Conservation (phyloP, 2,113 vertebrate genomes). For the Oreocharis arfaki region DNA sequence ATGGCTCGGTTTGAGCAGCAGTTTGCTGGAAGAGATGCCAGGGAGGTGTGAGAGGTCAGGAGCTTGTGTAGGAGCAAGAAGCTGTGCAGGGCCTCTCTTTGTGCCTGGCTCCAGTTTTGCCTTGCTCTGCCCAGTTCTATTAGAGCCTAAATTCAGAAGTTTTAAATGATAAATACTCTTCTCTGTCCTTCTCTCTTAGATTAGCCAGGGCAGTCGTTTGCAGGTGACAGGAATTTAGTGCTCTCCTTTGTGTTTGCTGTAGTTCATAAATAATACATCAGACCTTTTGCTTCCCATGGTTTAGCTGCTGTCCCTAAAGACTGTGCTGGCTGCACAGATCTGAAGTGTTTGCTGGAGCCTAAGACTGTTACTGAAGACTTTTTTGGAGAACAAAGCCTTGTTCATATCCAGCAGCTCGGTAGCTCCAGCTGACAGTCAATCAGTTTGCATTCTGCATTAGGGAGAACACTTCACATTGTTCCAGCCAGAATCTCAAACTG, state of each 20-base stretch:
- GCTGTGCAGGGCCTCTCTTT: neutral
- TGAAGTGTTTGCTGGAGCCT: neutral
- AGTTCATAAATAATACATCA: neutral
- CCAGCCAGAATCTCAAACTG: neutral
- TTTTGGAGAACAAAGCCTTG: neutral
- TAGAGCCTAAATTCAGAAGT: neutral
- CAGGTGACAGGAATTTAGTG: neutral
- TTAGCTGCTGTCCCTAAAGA: neutral
- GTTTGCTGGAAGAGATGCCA: neutral
- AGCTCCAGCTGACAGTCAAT: neutral
- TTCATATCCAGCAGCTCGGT: neutral
- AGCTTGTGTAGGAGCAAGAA: neutral
- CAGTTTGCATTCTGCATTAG: neutral
- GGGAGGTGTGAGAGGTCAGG: neutral
- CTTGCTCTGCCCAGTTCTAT: neutral
- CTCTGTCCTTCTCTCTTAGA: neutral
- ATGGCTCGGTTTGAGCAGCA: neutral
- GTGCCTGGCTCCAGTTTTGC: neutral
- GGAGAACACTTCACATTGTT: neutral
- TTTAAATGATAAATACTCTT: neutral
- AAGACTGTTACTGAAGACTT: neutral
- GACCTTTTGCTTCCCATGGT: neutral
- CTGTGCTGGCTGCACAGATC: neutral
- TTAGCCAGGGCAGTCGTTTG: neutral
- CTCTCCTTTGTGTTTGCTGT: neutral